Conservation (phyloP, 1,140 invertebrate species). For the Telenomus remus region DNA sequence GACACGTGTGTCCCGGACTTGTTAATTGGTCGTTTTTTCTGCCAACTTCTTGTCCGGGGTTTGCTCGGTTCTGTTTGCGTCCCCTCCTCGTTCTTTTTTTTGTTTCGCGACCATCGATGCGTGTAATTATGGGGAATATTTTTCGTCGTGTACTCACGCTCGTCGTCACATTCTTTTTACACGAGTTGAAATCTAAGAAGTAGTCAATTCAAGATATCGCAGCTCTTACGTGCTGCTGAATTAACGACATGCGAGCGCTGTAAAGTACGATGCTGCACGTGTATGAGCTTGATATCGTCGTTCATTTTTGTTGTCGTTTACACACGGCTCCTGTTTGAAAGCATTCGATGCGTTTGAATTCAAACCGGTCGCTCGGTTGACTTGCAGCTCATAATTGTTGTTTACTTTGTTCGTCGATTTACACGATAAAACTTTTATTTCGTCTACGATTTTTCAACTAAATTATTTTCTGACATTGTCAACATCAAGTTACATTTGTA, state of each 20-base stretch:
- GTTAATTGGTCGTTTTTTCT: slow-evolving; percentile 34
- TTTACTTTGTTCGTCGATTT: slow-evolving; percentile 31
- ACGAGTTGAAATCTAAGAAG: slow-evolving; percentile 48
- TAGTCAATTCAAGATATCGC: slow-evolving; percentile 44
- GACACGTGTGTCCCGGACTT: slow-evolving; percentile 16
- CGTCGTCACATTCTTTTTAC: too few species aligned
- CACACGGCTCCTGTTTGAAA: slow-evolving; percentile 42
- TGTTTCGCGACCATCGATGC: too few species aligned
- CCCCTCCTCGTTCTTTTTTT: background rate
- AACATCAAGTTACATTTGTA: too few species aligned
- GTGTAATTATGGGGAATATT: too few species aligned
- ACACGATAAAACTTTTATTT: too few species aligned
- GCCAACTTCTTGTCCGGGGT: background rate
- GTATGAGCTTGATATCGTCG: slow-evolving; percentile 41
- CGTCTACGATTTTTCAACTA: too few species aligned
- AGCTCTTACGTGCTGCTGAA: slow-evolving; percentile 32
- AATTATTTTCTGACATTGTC: too few species aligned
- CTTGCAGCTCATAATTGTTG: slow-evolving; percentile 30
- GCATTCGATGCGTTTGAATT: background rate
- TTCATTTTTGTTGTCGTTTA: slow-evolving; percentile 48
- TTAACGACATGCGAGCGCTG: slow-evolving; percentile 40
- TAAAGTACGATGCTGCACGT: slow-evolving; percentile 33
- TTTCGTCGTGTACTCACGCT: too few species aligned
- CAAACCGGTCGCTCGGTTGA: background rate
- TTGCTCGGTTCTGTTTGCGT: slow-evolving; percentile 21